These are phyloP conservation scores for Eupeodes latifasciatus DNA, from an alignment of 2,888 invertebrate species.

Conservation along the genomic window DNA sequence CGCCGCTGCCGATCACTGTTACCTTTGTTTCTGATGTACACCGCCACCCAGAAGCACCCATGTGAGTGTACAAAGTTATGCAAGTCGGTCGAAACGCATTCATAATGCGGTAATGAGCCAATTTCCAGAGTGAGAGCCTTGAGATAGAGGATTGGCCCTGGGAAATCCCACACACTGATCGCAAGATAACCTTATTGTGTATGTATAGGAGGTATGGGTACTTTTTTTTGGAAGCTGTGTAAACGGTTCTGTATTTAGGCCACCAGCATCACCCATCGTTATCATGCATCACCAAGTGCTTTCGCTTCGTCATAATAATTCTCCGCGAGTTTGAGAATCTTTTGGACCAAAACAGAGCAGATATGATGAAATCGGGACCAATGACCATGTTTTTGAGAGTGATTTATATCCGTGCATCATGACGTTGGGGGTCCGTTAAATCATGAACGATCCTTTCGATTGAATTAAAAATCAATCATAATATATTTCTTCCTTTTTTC, in stretches of 20 bases:
- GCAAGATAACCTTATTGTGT: slow-evolving; percentile 54
- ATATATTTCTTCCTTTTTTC: slow-evolving; percentile 12
- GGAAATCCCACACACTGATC: slow-evolving; percentile 62
- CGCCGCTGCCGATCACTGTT: slow-evolving; percentile 1
- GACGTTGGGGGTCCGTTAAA: slow-evolving; percentile 64
- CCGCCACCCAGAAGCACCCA: slow-evolving; percentile 71
- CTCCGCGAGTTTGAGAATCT: slow-evolving; percentile 19
- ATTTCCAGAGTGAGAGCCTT: slow-evolving; percentile 66
- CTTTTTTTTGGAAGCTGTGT: slow-evolving; percentile 31
- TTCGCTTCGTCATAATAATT: slow-evolving; percentile 58
- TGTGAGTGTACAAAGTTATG: slow-evolving; percentile 56
- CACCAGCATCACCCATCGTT: slow-evolving; percentile 22
- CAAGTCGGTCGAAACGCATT: slow-evolving; percentile 64
- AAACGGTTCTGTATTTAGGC: slow-evolving; percentile 28
- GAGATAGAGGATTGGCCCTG: slow-evolving; percentile 53
- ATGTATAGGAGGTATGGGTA: background rate
- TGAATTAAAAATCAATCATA: slow-evolving; percentile 67
- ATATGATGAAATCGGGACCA: slow-evolving; percentile 66
- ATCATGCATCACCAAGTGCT: slow-evolving; percentile 23
- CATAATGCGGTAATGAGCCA: slow-evolving; percentile 73
- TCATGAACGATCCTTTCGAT: slow-evolving; percentile 47
- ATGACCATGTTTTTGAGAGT: slow-evolving; percentile 53
- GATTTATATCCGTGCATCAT: slow-evolving; percentile 64
- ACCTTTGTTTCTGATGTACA: slow-evolving; percentile 54
- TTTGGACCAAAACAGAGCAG: background rate